Conservation (phyloP, 1,140 invertebrate genomes). For the Augochlora pura region DNA sequence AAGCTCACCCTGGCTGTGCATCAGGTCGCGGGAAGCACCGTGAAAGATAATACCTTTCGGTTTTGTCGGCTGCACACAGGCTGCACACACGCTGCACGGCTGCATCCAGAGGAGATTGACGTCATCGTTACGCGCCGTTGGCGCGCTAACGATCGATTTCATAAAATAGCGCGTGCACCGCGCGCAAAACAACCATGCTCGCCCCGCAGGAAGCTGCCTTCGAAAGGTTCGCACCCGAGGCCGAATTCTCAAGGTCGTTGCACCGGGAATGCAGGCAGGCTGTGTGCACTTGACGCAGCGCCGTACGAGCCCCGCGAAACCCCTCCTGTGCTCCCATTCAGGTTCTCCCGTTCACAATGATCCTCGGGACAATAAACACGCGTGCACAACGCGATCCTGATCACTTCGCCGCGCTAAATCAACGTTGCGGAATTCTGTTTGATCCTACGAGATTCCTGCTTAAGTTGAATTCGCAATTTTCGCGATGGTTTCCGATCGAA, state of each 20-base stretch:
- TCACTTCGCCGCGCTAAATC: not conserved
- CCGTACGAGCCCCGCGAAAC: not conserved
- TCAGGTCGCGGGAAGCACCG: slow-evolving; percentile 43
- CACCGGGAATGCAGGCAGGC: slow-evolving; percentile 21
- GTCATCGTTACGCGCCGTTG: slow-evolving; percentile 63
- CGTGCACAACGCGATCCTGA: not conserved
- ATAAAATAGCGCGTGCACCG: slow-evolving; percentile 49
- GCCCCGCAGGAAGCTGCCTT: slow-evolving; percentile 22
- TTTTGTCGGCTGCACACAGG: slow-evolving; percentile 53
- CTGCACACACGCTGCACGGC: no score
- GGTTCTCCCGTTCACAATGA: not conserved
- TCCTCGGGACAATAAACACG: not conserved
- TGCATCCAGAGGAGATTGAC: slow-evolving; percentile 58
- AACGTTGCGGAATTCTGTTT: no score
- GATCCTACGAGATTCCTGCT: no score
- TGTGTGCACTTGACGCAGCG: slow-evolving; percentile 25
- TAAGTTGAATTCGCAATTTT: no score
- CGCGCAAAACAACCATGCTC: slow-evolving; percentile 3
- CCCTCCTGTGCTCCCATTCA: slow-evolving; percentile 1
- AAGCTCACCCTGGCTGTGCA: not conserved
- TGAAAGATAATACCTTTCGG: slow-evolving; percentile 62
- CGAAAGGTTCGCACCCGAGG: slow-evolving; percentile 35
- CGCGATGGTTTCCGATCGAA: no score
- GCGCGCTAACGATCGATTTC: slow-evolving; percentile 66
- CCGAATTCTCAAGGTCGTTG: slow-evolving; percentile 49